phyloP scores from a whole-genome alignment of 2,797 vertebrate species.

The Nannoperca obscura region DNA sequence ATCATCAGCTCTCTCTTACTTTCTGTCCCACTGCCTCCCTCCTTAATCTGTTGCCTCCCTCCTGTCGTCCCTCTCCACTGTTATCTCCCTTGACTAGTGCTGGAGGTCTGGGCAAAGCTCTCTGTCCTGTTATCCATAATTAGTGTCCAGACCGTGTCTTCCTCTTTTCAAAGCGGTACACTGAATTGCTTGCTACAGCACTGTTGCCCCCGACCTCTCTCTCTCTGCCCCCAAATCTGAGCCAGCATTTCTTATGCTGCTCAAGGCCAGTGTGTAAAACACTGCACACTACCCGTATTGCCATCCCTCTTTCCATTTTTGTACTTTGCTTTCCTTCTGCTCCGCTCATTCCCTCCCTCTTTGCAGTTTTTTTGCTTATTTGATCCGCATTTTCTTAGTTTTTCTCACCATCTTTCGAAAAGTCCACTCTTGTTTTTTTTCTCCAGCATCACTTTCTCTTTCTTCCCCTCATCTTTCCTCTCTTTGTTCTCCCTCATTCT shows the following conservation, averaged over 20 bases:
- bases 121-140: conserved; percentile 43
- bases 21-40: neutral
- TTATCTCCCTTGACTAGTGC: conserved; percentile 35
- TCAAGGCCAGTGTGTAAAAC: conserved; percentile 29
- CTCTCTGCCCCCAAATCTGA: conserved; percentile 35
- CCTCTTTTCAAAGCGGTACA: conserved; percentile 34
- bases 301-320: neutral
- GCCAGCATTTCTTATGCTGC: conserved; percentile 37
- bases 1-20: conserved; percentile 1
- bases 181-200: conserved; percentile 44
- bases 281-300: neutral
- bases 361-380: conserved; percentile 14
- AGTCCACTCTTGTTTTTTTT: conserved; percentile 2
- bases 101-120: conserved; percentile 36
- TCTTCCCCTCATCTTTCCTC: conserved; percentile 18
- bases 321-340: conserved; percentile 8
- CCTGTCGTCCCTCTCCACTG: neutral
- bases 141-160: conserved; percentile 35
- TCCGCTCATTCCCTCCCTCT: neutral
- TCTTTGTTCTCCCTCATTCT: conserved; percentile 23
- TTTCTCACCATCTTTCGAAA: conserved; percentile 34
- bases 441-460: conserved; percentile 31
- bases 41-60: conserved; percentile 16
- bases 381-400: conserved; percentile 34
- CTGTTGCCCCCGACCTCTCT: conserved; percentile 16